Percentiles rank a stretch among this genome's conserved stretches.
phyloP scores from a whole-genome alignment of 2,113 vertebrate species.

The Thomomys bottae region DNA sequence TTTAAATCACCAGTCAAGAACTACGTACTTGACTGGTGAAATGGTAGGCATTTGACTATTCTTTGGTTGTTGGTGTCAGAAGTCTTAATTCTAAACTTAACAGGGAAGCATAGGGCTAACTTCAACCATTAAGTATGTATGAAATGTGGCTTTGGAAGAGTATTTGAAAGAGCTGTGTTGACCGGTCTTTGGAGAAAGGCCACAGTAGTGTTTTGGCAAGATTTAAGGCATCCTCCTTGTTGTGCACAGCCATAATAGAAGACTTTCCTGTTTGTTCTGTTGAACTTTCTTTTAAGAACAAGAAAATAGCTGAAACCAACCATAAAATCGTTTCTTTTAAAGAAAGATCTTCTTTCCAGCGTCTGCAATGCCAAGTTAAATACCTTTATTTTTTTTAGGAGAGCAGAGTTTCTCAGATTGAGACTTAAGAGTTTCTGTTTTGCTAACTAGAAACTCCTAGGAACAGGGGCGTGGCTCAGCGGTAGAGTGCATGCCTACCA shows the following conservation, averaged over 20 bases:
- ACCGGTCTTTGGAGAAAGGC: conserved; percentile 42
- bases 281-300: conserved; percentile 45
- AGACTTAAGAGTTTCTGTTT: conserved; percentile 49
- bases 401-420: conserved; percentile 61
- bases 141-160: not conserved
- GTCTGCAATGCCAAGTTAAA: conserved; percentile 55
- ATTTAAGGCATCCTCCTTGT: conserved; percentile 10
- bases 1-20: conserved; percentile 29
- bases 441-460: not conserved
- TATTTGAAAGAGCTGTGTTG: conserved; percentile 17
- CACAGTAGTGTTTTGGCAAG: conserved; percentile 26
- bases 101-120: not conserved
- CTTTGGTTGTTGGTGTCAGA: conserved; percentile 23
- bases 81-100: conserved; percentile 23
- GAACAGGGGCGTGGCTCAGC: not conserved
- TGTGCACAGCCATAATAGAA: not conserved
- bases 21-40: conserved; percentile 19
- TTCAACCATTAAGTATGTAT: not conserved
- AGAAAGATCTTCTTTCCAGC: not conserved
- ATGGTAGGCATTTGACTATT: not conserved
- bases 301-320: conserved; percentile 47
- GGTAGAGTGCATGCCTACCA: not conserved
- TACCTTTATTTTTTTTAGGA: conserved; percentile 70
- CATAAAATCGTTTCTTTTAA: conserved; percentile 55
- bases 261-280: conserved; percentile 37